Evolutionary conservation across 1,140 invertebrate genomes (phyloP).

Genomic region (Magallana angulata): DNA sequence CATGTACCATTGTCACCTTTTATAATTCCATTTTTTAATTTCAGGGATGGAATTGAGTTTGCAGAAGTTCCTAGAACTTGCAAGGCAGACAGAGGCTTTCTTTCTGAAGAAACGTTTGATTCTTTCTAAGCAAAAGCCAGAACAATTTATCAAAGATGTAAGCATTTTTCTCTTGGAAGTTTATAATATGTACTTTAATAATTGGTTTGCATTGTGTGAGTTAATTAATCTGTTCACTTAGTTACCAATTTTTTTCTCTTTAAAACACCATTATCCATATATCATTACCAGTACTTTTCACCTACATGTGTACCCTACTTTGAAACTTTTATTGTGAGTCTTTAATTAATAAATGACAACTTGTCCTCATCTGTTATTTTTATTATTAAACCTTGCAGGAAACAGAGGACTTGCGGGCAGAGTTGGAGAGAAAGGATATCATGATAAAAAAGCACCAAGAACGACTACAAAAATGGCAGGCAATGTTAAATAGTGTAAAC

Average conservation of each 20-base stretch:
- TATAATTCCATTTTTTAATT: constrained; percentile 68
- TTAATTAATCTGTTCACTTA: too few relatives aligned
- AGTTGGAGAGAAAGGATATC: constrained; percentile 92
- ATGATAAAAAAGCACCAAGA: constrained; percentile 93
- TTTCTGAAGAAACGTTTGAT: constrained; percentile 95
- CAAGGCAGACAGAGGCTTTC: constrained; percentile 95
- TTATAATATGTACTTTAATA: too few relatives aligned
- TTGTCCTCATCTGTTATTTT: too few relatives aligned
- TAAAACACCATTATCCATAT: too few relatives aligned
- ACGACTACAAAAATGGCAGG: constrained; percentile 93
- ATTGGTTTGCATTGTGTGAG: too few relatives aligned
- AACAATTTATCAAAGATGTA: constrained; percentile 92
- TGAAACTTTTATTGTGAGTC: too few relatives aligned
- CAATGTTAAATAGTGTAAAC: constrained; percentile 83
- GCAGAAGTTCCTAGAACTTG: constrained; percentile 91
- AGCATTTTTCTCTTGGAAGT: constrained; percentile 41
- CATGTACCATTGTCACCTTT: too few relatives aligned
- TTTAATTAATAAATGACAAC: too few relatives aligned
- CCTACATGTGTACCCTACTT: too few relatives aligned
- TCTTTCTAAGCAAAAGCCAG: constrained; percentile 93
- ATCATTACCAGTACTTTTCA: too few relatives aligned
- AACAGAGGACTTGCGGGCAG: constrained; percentile 89
- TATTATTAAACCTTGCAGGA: constrained; percentile 81
- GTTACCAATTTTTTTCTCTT: too few relatives aligned
- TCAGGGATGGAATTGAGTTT: constrained; percentile 90